Evolutionary conservation across 2,113 vertebrate species (phyloP).

Genomic region (Dicrurus megarhynchus): DNA sequence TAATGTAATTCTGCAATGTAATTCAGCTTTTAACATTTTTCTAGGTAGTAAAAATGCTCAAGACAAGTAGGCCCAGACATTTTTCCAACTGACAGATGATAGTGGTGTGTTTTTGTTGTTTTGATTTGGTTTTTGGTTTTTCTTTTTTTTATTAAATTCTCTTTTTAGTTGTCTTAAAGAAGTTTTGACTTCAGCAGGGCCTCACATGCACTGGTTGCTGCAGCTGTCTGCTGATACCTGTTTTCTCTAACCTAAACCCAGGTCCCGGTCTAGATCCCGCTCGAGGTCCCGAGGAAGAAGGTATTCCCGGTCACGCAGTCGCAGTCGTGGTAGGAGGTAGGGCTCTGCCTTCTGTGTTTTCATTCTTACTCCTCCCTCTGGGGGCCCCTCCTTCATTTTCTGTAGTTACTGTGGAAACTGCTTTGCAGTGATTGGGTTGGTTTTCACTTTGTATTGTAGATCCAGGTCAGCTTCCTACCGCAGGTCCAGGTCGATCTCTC

Average conservation of each 20-base stretch:
- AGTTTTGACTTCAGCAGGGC: conserved; percentile 76
- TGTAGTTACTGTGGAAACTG: neutral
- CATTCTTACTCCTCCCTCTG: rapidly evolving
- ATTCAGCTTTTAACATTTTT: conserved; percentile 81
- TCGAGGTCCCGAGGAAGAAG: conserved; percentile 82
- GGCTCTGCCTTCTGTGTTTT: neutral
- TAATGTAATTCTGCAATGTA: conserved; percentile 82
- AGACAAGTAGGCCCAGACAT: conserved; percentile 68
- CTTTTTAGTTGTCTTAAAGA: conserved; percentile 71
- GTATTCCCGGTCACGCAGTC: conserved; percentile 81
- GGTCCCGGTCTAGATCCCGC: conserved; percentile 83
- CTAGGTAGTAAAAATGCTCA: conserved; percentile 79
- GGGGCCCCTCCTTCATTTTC: rapidly evolving
- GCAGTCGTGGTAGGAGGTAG: conserved; percentile 83
- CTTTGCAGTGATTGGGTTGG: neutral
- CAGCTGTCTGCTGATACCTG: conserved; percentile 52
- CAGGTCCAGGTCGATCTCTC: conserved; percentile 81
- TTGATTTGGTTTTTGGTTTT: neutral
- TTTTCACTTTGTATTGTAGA: neutral
- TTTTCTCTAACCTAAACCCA: conserved; percentile 72
- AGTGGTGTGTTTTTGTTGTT: conserved; percentile 19
- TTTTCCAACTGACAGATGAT: conserved; percentile 73
- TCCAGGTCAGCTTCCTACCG: conserved; percentile 78
- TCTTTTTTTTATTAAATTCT: neutral
- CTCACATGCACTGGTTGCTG: neutral